Evolutionary conservation across 2,888 invertebrate genomes (phyloP).

Genomic region (Protodeltote pygarga): DNA sequence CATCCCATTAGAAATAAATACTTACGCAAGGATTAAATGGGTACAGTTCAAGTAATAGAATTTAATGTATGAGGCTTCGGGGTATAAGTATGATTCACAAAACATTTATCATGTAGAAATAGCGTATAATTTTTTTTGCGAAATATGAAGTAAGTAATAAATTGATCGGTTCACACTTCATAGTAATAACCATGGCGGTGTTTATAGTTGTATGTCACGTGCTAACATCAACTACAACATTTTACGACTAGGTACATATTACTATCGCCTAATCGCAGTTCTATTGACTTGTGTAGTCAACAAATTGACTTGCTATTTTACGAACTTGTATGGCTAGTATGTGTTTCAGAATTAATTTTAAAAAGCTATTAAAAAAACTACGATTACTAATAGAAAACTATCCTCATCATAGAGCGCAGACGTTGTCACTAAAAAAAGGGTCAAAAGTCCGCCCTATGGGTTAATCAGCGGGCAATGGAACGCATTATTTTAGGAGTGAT

Average conservation of each 20-base stretch:
- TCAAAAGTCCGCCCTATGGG: too few species aligned
- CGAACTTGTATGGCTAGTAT: neutral
- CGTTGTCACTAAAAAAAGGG: too few species aligned
- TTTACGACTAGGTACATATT: slow-evolving; percentile 35
- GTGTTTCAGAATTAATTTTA: neutral
- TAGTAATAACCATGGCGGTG: slow-evolving; percentile 32
- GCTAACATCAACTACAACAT: slow-evolving; percentile 22
- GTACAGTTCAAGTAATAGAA: too few species aligned
- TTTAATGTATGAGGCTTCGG: slow-evolving; percentile 5
- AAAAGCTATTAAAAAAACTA: neutral
- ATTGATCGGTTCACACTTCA: slow-evolving; percentile 40
- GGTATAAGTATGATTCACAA: slow-evolving; percentile 26
- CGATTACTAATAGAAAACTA: too few species aligned
- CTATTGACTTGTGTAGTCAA: slow-evolving; percentile 27
- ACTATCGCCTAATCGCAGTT: slow-evolving; percentile 15
- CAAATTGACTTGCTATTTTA: slow-evolving; percentile 25
- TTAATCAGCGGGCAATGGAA: too few species aligned
- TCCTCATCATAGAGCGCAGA: too few species aligned
- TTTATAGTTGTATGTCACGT: slow-evolving; percentile 46
- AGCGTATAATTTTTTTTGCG: slow-evolving; percentile 25
- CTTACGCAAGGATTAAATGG: neutral
- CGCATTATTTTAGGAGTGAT: too few species aligned
- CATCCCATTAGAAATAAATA: slow-evolving; percentile 12
- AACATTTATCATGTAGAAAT: slow-evolving; percentile 24
- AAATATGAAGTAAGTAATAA: slow-evolving; percentile 28